Conservation (phyloP, 1,140 invertebrate species). For the Procambarus clarkii region DNA sequence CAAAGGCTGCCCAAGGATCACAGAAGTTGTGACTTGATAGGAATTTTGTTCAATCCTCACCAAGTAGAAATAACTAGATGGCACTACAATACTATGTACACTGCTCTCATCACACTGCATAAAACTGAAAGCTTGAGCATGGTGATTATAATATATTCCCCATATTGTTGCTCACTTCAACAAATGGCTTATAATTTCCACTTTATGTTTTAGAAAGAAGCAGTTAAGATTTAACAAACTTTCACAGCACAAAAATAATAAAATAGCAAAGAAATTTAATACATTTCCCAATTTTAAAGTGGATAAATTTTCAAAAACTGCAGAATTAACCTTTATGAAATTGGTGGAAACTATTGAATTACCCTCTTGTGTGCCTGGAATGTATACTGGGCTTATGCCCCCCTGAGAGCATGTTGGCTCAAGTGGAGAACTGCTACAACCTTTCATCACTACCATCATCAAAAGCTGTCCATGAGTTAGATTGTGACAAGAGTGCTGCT, state of each 20-base stretch:
- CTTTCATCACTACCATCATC: constrained; percentile 54
- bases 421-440: constrained; percentile 53
- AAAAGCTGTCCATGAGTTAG: constrained; percentile 61
- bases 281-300: constrained; percentile 13
- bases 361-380: constrained; percentile 41
- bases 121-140: constrained; percentile 49
- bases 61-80: constrained; percentile 58
- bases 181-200: constrained; percentile 14
- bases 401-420: constrained; percentile 50
- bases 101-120: constrained; percentile 28
- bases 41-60: constrained; percentile 51
- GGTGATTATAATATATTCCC: background rate
- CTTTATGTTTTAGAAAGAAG: background rate
- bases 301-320: constrained; percentile 7
- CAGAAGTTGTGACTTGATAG: constrained; percentile 66
- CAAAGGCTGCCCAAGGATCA: constrained; percentile 69
- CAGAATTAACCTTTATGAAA: background rate
- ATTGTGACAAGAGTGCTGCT: constrained; percentile 9
- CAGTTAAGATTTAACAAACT: background rate
- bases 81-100: constrained; percentile 64
- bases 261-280: constrained; percentile 8
- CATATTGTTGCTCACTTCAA: constrained; percentile 15
- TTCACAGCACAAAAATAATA: background rate
- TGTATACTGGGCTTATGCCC: constrained; percentile 46
- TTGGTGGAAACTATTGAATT: constrained; percentile 16